Base-by-base conservation (phyloP, 2,888 invertebrate species). In the Drosophila siamana region DNA sequence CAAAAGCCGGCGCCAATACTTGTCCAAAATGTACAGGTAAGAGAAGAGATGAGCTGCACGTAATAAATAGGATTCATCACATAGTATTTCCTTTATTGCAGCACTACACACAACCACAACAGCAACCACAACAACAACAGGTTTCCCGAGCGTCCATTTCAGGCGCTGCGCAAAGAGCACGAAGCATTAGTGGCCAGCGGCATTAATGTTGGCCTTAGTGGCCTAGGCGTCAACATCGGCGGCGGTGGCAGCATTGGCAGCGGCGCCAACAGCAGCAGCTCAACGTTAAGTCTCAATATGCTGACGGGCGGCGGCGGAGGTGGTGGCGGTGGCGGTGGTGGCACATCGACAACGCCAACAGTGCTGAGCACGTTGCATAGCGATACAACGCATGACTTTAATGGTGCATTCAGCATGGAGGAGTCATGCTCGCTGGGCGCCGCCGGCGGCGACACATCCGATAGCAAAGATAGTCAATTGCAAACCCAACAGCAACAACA, bases 1-100 rank as follows among this genome's bases (percentile, higher is more conserved):
- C 76, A 98, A 98, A 92, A 95, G 96, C 79, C 94, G 97, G 8
- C 94, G 98, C 22, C 97, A 98, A 89, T 98, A 98, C 92, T 93
- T 98, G 70, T 91, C 78, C 68, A 92, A 92, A 89, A 91, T 92
- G 90, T 91, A 92, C 80, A 89, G 91, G 92, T 92, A 60, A 81
- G 86, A 6, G 26, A 26, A 0, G 3, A 19, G 19, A 3, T 19
- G 1, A 19, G 19, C 19, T 19, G 3, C 19, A 19, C 19, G 3
- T 3, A 2, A 2, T 19, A 19, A 1, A 19, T 2, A 19, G 19
- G 1, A 19, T 19, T 1, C 9, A 28, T 28, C 28, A 28, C 28
- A 28, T 28, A 9, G 8, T 28, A 28, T 28, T 9, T 9, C 3
- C 8, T 9, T 28, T 3, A 33, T 33, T 33, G n/a, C 33, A 33